These are phyloP conservation scores for Phrynocephalus versicolor DNA, from an alignment of 2,113 vertebrate genomes.

Conservation along the genomic window DNA sequence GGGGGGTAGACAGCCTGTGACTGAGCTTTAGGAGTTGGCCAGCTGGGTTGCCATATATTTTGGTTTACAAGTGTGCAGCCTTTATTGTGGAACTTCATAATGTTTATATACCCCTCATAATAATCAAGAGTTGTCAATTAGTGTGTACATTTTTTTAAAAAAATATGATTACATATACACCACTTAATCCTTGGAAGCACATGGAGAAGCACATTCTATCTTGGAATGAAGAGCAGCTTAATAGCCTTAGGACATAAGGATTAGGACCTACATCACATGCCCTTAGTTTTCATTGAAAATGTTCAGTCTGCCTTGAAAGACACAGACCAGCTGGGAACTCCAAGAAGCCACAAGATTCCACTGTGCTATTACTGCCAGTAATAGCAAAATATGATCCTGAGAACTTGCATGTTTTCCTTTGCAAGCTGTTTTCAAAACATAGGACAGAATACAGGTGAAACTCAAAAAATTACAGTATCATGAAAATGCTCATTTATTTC, in stretches of 20 bases:
- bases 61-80: not conserved
- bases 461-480: too few species aligned
- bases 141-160: not conserved
- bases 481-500: too few species aligned
- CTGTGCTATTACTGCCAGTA: conserved; percentile 23
- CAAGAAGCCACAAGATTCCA: conserved; percentile 17
- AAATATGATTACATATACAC: conserved; percentile 29
- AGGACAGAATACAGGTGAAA: not conserved
- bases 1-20: too few species aligned
- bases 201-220: conserved; percentile 10
- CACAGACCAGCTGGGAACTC: conserved; percentile 13
- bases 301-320: conserved; percentile 19
- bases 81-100: not conserved
- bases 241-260: conserved; percentile 11
- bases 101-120: not conserved
- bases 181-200: conserved; percentile 19
- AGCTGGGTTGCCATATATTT: not conserved
- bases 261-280: conserved; percentile 5
- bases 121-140: not conserved
- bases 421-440: not conserved
- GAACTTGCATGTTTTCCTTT: not conserved
- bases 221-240: conserved; percentile 42
- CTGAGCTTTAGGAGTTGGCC: not conserved
- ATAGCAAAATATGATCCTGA: conserved; percentile 28
- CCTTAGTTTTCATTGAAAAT: conserved; percentile 40